phyloP scores from a whole-genome alignment of 2,888 invertebrate genomes.

The Orchestes rusci region DNA sequence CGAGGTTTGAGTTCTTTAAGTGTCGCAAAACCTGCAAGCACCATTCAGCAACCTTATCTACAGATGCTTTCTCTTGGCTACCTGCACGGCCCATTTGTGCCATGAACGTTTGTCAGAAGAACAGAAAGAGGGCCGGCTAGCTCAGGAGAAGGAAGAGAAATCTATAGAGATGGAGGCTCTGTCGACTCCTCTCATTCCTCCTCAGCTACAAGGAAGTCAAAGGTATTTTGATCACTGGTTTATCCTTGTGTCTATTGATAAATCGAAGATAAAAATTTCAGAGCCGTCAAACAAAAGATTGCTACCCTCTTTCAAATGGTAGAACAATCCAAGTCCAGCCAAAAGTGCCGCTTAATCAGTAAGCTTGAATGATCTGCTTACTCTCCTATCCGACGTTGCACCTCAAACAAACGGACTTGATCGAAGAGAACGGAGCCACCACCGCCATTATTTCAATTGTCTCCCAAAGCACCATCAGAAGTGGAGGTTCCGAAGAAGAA shows the following conservation, averaged over 20 bases:
- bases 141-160: conserved; percentile 25
- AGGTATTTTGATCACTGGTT: too few species aligned
- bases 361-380: conserved; percentile 83
- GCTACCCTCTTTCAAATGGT: conserved; percentile 66
- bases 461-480: conserved; percentile 25
- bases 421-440: conserved; percentile 77
- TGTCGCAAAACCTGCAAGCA: too few species aligned
- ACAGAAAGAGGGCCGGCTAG: conserved; percentile 34
- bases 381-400: conserved; percentile 76
- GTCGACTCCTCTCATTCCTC: conserved; percentile 40
- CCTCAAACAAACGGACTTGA: conserved; percentile 48
- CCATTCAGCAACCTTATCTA: too few species aligned
- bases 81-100: too few species aligned
- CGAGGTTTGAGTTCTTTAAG: too few species aligned
- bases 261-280: conserved; percentile 40
- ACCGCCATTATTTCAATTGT: conserved; percentile 42
- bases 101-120: conserved; percentile 53
- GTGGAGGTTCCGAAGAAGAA: conserved; percentile 18
- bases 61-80: too few species aligned
- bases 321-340: conserved; percentile 59
- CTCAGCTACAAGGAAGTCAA: conserved; percentile 52
- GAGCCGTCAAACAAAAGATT: conserved; percentile 62
- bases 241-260: too few species aligned
- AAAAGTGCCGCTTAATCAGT: conserved; percentile 59
- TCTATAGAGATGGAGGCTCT: conserved; percentile 32